phyloP scores from a whole-genome alignment of 2,797 vertebrate genomes.

The Tokudaia tokunoshimensis region DNA sequence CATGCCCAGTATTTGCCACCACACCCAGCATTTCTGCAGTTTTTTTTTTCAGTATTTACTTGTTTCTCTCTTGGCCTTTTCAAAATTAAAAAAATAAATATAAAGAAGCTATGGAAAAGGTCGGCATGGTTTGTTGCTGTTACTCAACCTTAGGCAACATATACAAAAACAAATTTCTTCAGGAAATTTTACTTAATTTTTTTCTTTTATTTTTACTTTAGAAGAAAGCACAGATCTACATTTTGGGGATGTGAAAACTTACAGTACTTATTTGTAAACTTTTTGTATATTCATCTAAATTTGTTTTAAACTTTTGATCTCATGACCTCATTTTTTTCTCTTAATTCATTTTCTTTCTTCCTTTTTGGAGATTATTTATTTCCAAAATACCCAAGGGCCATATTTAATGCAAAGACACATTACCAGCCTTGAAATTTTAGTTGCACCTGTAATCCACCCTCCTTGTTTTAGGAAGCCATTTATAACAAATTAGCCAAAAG shows the following conservation, averaged over 20 bases:
- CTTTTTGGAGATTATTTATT: conserved; percentile 14
- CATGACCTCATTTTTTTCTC: conserved; percentile 38
- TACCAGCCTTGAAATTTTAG: conserved; percentile 52
- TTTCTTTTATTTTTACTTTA: background rate
- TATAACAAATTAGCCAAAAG: conserved; percentile 37
- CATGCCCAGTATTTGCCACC: background rate
- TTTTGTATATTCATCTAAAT: conserved; percentile 2
- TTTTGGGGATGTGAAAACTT: background rate
- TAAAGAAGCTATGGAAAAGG: background rate
- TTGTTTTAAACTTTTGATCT: conserved; percentile 20
- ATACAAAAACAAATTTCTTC: background rate
- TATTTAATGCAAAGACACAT: background rate
- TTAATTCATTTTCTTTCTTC: background rate
- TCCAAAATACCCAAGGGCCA: background rate
- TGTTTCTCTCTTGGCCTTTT: conserved; percentile 11
- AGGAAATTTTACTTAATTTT: conserved; percentile 23
- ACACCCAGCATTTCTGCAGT: too few species aligned
- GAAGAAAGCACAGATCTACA: background rate
- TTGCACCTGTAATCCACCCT: background rate
- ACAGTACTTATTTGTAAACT: conserved; percentile 32
- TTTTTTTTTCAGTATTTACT: background rate
- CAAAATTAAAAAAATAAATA: background rate
- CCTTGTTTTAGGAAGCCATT: background rate
- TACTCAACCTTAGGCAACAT: background rate
- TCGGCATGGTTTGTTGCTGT: background rate